Conservation (phyloP, 2,113 vertebrate species). For the Dipodomys stephensi region DNA sequence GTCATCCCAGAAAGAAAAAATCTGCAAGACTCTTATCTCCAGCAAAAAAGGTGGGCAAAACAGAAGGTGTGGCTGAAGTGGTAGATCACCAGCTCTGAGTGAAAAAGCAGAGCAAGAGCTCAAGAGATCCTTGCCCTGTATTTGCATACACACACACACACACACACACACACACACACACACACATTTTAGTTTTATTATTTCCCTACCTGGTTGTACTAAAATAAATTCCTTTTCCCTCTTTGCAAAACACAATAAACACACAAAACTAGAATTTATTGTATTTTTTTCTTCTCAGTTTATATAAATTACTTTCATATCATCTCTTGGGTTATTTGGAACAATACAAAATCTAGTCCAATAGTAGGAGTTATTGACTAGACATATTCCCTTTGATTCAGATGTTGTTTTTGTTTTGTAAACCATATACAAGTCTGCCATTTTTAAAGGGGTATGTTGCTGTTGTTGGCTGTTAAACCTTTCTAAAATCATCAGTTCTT, state of each 20-base stretch:
- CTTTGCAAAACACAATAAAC: neutral
- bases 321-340: neutral
- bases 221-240: neutral
- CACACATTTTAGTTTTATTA: neutral
- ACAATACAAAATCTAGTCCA: neutral
- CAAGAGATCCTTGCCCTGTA: too few relatives aligned
- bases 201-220: constrained; percentile 37
- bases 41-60: too few relatives aligned
- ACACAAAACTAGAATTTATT: neutral
- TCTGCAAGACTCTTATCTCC: too few relatives aligned
- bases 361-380: neutral
- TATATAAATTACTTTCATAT: constrained; percentile 39
- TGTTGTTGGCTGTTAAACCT: neutral
- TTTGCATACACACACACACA: too few relatives aligned
- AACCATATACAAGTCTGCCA: neutral
- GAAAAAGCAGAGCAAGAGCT: too few relatives aligned
- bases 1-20: too few relatives aligned
- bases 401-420: constrained; percentile 5
- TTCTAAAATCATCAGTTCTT: constrained; percentile 13
- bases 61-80: too few relatives aligned
- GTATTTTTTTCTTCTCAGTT: constrained; percentile 29
- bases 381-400: neutral
- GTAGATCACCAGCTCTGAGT: too few relatives aligned
- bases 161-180: too few relatives aligned
- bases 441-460: neutral